phyloP scores from a whole-genome alignment of 2,113 vertebrate genomes.

The Coreoperca whiteheadi region DNA sequence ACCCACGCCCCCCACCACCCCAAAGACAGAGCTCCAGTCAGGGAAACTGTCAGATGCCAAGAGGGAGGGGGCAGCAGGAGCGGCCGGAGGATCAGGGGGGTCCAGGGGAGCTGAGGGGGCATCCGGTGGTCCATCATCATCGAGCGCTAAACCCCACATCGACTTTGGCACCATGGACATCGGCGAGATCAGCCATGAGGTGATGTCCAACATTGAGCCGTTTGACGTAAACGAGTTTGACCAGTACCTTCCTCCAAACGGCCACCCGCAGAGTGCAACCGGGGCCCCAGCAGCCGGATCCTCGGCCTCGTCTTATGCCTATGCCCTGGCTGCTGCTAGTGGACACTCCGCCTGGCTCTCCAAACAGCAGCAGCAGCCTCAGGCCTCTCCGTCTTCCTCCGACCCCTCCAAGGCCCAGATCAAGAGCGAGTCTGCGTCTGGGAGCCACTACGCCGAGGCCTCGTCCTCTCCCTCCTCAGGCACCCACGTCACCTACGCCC shows the following conservation, averaged over 20 bases:
- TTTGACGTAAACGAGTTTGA: conserved; percentile 98
- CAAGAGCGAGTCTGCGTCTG: conserved; percentile 92
- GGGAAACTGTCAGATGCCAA: conserved; percentile 92
- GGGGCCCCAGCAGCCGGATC: conserved; percentile 64
- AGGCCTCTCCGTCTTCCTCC: conserved; percentile 86
- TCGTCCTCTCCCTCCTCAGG: conserved; percentile 86
- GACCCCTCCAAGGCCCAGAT: conserved; percentile 94
- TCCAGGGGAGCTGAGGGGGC: conserved; percentile 86
- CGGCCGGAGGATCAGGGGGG: conserved; percentile 71
- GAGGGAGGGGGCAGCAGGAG: conserved; percentile 79
- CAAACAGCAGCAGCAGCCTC: conserved; percentile 94
- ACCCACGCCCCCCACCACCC: conserved; percentile 97
- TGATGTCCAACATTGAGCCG: conserved; percentile 99
- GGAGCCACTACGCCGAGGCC: conserved; percentile 91
- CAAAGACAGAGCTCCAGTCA: conserved; percentile 97
- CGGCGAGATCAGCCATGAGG: conserved; percentile 98
- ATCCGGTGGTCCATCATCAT: conserved; percentile 75
- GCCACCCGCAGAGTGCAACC: conserved; percentile 85
- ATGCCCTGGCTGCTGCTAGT: conserved; percentile 92
- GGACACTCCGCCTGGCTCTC: conserved; percentile 98
- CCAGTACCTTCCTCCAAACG: conserved; percentile 97
- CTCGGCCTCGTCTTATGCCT: conserved; percentile 87
- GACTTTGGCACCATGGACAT: conserved; percentile 99
- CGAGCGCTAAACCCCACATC: conserved; percentile 93
- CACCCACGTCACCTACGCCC: conserved; percentile 96